A percentile compares a stretch with the other conserved stretches of the same genome.
Evolutionary conservation across 2,113 vertebrate genomes (phyloP).

Genomic region (Dissostichus mawsoni): DNA sequence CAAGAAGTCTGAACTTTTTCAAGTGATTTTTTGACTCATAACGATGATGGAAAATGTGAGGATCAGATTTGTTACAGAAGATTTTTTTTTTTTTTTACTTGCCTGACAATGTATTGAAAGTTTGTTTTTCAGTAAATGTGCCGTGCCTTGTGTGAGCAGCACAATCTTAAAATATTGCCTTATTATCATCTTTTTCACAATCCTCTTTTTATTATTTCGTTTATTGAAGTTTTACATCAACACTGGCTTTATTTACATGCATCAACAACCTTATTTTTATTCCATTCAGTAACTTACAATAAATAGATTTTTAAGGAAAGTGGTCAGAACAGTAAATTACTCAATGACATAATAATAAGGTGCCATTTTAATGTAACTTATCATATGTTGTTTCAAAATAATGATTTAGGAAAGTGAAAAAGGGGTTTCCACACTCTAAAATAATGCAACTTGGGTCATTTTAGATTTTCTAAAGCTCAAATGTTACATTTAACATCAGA

Average conservation of each 20-base stretch:
- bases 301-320: not conserved
- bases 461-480: constrained; percentile 8
- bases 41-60: constrained; percentile 33
- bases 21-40: constrained; percentile 1
- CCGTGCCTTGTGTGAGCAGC: constrained; percentile 52
- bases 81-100: constrained; percentile 35
- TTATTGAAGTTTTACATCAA: constrained; percentile 5
- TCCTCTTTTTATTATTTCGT: constrained; percentile 10
- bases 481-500: not conserved
- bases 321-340: not conserved
- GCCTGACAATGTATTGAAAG: constrained; percentile 52
- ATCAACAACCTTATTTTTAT: not conserved
- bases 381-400: not conserved
- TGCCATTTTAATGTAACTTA: too few species aligned
- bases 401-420: constrained; percentile 22
- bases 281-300: not conserved
- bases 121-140: constrained; percentile 55
- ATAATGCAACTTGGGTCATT: constrained; percentile 18
- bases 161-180: constrained; percentile 46
- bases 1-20: constrained; percentile 10
- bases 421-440: not conserved
- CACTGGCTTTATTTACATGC: constrained; percentile 44
- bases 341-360: too few species aligned
- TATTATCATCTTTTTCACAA: constrained; percentile 1
- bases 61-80: constrained; percentile 31